phyloP scores from a whole-genome alignment of 1,140 invertebrate species.

The Mizuhopecten yessoensis region DNA sequence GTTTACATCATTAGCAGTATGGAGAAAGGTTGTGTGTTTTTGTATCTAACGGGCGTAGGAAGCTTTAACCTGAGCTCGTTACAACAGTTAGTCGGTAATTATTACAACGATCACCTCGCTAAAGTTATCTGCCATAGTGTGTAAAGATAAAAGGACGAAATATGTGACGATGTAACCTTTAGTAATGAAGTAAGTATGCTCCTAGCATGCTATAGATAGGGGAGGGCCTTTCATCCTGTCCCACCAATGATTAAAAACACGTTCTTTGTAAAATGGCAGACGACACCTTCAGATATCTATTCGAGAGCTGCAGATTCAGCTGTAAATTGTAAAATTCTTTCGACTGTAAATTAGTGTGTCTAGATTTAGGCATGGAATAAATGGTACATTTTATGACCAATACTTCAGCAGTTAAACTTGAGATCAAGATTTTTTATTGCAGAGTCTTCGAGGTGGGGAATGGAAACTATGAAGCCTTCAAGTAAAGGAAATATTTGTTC shows the following conservation, averaged over 20 bases:
- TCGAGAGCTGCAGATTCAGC: background rate
- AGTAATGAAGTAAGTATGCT: background rate
- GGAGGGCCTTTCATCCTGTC: background rate
- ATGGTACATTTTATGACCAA: constrained; percentile 16
- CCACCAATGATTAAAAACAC: background rate
- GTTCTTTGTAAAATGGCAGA: background rate
- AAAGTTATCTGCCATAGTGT: background rate
- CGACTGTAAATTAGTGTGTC: background rate
- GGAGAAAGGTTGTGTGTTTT: too few species aligned
- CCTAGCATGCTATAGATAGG: background rate
- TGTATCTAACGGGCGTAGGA: background rate
- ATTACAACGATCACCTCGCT: background rate
- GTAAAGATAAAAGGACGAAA: background rate
- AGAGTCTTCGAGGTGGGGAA: background rate
- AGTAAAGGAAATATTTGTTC: background rate
- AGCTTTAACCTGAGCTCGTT: background rate
- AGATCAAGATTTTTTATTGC: background rate
- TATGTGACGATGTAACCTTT: background rate
- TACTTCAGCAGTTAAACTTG: constrained; percentile 14
- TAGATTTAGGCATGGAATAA: background rate
- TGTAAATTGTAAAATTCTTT: background rate
- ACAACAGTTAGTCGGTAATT: background rate
- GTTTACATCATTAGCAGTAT: too few species aligned
- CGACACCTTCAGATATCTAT: background rate
- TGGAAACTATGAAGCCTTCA: background rate